phyloP scores from a whole-genome alignment of 2,888 invertebrate species.

The Apotomis capreana region DNA sequence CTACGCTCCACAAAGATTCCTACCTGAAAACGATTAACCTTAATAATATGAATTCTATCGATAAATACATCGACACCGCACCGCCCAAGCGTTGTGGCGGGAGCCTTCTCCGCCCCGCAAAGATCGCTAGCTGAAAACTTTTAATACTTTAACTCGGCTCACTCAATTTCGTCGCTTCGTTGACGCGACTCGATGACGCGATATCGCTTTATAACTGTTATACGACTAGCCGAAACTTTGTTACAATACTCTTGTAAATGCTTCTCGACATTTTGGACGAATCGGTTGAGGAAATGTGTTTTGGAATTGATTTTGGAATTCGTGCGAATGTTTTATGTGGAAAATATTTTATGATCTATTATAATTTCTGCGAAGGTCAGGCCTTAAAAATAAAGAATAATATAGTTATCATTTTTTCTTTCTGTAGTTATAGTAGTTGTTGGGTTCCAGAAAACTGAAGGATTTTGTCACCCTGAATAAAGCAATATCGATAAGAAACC shows the following conservation, averaged over 20 bases:
- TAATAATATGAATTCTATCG: conserved; percentile 56
- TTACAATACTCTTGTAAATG: conserved; percentile 39
- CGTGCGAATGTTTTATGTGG: not conserved
- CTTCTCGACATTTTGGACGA: conserved; percentile 33
- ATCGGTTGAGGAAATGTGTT: not conserved
- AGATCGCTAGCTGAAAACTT: conserved; percentile 82
- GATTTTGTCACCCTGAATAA: no score
- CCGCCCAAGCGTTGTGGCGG: conserved; percentile 50
- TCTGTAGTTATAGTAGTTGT: no score
- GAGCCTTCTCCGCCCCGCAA: conserved; percentile 58
- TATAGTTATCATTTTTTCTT: no score
- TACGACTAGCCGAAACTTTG: conserved; percentile 53
- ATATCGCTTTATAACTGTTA: conserved; percentile 71
- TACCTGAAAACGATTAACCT: conserved; percentile 74
- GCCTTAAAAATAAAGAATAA: no score
- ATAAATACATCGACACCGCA: conserved; percentile 39
- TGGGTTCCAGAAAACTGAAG: no score
- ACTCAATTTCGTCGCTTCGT: conserved; percentile 79
- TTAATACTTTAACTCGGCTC: conserved; percentile 83
- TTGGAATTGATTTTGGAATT: not conserved
- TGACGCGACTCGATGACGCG: conserved; percentile 71
- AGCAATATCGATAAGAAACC: no score
- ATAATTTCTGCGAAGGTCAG: no score
- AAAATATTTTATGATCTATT: no score
- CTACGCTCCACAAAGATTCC: conserved; percentile 70